Conservation (phyloP, 2,888 invertebrate genomes). For the Amphiduros pacificus region DNA sequence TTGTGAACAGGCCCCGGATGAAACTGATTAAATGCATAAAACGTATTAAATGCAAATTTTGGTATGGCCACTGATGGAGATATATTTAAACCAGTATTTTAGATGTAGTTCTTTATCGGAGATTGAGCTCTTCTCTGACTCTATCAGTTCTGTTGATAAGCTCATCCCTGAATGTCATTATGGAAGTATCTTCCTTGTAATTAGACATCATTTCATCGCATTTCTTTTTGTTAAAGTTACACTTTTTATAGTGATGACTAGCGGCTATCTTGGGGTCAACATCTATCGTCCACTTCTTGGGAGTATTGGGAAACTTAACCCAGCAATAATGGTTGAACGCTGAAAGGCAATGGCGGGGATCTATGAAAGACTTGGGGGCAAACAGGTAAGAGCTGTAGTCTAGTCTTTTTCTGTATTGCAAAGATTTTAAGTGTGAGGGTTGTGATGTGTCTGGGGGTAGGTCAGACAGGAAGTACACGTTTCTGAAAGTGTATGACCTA, state of each 20-base stretch:
- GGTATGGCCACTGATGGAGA: no score
- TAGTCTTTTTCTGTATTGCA: neutral
- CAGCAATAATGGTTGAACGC: constrained; percentile 32
- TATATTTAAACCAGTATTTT: no score
- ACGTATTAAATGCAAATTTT: no score
- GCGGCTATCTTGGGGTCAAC: constrained; percentile 14
- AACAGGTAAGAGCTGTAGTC: constrained; percentile 8
- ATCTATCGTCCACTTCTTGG: constrained; percentile 7
- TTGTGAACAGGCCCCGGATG: no score
- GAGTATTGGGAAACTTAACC: neutral
- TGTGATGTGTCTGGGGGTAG: constrained; percentile 7
- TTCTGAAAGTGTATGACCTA: constrained; percentile 26
- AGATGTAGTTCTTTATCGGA: no score
- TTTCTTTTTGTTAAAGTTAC: constrained; percentile 15
- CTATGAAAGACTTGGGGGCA: constrained; percentile 23
- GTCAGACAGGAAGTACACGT: constrained; percentile 26
- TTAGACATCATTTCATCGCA: constrained; percentile 3
- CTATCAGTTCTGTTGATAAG: neutral
- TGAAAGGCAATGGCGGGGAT: constrained; percentile 24
- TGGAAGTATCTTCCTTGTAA: neutral
- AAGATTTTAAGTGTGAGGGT: neutral
- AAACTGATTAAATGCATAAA: no score
- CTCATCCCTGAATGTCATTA: neutral
- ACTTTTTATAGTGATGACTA: constrained; percentile 29
- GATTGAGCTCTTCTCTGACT: no score